phyloP scores from a whole-genome alignment of 2,113 vertebrate species.

The Leuciscus idus region DNA sequence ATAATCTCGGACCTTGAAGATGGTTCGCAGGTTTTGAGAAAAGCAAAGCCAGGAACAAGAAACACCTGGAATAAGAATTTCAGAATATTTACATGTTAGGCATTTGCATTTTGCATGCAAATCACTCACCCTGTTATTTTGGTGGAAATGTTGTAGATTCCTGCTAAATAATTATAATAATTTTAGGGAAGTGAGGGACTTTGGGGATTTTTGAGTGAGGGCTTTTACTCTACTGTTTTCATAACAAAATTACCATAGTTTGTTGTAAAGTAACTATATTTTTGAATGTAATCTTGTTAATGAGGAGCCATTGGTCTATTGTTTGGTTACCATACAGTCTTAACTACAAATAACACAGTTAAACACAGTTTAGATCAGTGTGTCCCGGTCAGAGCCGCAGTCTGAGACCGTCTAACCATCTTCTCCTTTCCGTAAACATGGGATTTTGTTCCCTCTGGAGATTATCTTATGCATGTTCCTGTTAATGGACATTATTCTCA shows the following conservation, averaged over 20 bases:
- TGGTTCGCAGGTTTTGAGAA: neutral
- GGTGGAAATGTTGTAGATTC: neutral
- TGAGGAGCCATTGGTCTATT: neutral
- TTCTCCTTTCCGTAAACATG: neutral
- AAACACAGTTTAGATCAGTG: neutral
- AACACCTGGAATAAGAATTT: neutral
- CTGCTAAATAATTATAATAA: neutral
- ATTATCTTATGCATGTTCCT: constrained; percentile 45
- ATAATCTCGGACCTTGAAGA: neutral
- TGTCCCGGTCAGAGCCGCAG: neutral
- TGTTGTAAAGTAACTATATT: neutral
- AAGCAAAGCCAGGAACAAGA: neutral
- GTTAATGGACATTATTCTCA: constrained; percentile 50
- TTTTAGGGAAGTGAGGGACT: neutral
- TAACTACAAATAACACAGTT: neutral
- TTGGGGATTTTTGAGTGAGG: neutral
- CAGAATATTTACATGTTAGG: neutral
- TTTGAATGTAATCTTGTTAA: neutral
- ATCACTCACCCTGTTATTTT: neutral
- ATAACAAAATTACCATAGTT: neutral
- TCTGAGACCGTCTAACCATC: neutral
- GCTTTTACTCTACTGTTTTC: neutral
- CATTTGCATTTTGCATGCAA: neutral
- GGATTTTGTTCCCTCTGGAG: constrained; percentile 3
- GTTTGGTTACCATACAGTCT: neutral